Evolutionary conservation across 2,888 invertebrate species (phyloP).

Genomic region (Tortricodes alternella): DNA sequence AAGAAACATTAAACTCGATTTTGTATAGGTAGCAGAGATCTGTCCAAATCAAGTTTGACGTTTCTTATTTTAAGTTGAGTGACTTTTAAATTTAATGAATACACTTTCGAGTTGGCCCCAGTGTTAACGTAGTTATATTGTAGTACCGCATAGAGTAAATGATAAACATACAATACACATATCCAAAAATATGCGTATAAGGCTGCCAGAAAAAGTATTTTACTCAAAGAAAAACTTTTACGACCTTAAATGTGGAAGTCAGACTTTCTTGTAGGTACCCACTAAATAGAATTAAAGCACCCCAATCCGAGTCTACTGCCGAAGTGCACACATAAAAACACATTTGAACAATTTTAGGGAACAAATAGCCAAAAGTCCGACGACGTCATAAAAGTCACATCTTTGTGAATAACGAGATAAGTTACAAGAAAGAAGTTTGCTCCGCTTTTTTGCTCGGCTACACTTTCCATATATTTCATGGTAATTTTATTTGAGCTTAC

Average conservation of each 20-base stretch:
- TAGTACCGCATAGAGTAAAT: too few species aligned
- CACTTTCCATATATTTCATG: constrained; percentile 69
- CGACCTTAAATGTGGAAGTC: not conserved
- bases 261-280: not conserved
- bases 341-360: constrained; percentile 58
- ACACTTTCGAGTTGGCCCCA: too few species aligned
- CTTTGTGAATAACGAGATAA: constrained; percentile 74
- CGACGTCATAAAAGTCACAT: constrained; percentile 75
- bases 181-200: not conserved
- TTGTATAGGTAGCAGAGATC: too few species aligned
- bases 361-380: constrained; percentile 70
- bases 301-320: constrained; percentile 35
- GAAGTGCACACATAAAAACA: constrained; percentile 48
- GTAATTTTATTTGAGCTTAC: constrained; percentile 66
- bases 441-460: constrained; percentile 60
- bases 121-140: too few species aligned
- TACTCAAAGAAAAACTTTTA: not conserved
- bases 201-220: not conserved
- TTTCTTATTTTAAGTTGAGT: too few species aligned
- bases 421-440: constrained; percentile 67
- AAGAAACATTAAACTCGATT: too few species aligned
- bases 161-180: too few species aligned
- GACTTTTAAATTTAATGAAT: too few species aligned
- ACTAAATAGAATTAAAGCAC: constrained; percentile 27
- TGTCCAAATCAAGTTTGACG: too few species aligned